These are phyloP conservation scores for Timandra comae DNA, from an alignment of 2,888 invertebrate genomes.

Conservation along the genomic window DNA sequence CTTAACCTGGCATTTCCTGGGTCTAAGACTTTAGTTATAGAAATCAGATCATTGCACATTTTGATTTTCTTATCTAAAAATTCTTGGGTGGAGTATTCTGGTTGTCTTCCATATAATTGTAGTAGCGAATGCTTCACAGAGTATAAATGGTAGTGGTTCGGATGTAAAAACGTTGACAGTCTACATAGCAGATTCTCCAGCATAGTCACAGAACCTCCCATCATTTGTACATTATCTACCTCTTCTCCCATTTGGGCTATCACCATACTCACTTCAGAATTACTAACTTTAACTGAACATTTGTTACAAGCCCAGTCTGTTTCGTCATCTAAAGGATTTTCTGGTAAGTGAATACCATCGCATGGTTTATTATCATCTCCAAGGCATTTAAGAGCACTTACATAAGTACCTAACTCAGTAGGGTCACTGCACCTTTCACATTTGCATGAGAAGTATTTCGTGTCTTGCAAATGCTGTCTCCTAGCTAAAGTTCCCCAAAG, in stretches of 20 bases:
- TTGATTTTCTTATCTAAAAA: slow-evolving; percentile 79
- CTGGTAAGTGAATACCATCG: slow-evolving; percentile 82
- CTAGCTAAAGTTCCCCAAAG: slow-evolving; percentile 91
- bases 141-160: slow-evolving; percentile 89
- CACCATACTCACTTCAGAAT: slow-evolving; percentile 80
- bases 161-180: slow-evolving; percentile 85
- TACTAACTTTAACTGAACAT: slow-evolving; percentile 80
- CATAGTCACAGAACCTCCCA: slow-evolving; percentile 77
- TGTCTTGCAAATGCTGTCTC: slow-evolving; percentile 84
- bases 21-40: slow-evolving; percentile 80
- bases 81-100: slow-evolving; percentile 78
- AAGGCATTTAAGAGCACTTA: slow-evolving; percentile 83
- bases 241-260: slow-evolving; percentile 85
- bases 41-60: slow-evolving; percentile 81
- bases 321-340: slow-evolving; percentile 81
- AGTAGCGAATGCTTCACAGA: slow-evolving; percentile 88
- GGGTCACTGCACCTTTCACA: slow-evolving; percentile 87
- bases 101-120: slow-evolving; percentile 85
- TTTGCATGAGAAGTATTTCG: slow-evolving; percentile 86
- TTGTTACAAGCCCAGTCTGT: slow-evolving; percentile 86
- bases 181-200: slow-evolving; percentile 81
- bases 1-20: slow-evolving; percentile 84
- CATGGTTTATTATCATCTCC: slow-evolving; percentile 77
- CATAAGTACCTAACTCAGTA: slow-evolving; percentile 86
- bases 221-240: slow-evolving; percentile 80